Evolutionary conservation across 2,113 vertebrate species (phyloP).

Genomic region (Peromyscus maniculatus): DNA sequence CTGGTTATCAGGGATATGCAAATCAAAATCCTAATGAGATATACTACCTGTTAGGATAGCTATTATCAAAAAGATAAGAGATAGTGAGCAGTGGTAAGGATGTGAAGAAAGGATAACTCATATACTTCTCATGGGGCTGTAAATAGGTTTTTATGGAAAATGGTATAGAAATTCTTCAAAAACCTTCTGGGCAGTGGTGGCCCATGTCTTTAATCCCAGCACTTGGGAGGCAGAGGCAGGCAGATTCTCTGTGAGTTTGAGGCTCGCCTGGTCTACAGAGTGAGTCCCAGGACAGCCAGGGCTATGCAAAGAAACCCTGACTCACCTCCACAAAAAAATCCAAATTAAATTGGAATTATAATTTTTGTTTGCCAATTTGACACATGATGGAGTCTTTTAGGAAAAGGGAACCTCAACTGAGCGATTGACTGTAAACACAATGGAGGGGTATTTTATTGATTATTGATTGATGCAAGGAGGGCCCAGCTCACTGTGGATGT

Average conservation of each 20-base stretch:
- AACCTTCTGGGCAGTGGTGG: background rate
- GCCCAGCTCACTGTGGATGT: background rate
- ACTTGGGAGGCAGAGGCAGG: background rate
- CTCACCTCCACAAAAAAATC: too few relatives aligned
- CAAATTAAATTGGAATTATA: background rate
- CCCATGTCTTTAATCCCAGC: background rate
- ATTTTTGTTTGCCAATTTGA: background rate
- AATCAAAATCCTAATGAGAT: background rate
- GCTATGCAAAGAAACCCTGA: background rate
- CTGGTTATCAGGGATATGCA: background rate
- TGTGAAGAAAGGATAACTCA: background rate
- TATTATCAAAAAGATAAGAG: background rate
- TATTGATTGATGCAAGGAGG: background rate
- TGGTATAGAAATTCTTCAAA: background rate
- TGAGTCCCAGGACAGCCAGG: background rate
- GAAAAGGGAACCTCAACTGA: background rate
- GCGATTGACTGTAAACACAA: background rate
- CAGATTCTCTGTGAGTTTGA: background rate
- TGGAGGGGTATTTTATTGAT: background rate
- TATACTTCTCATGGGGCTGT: background rate
- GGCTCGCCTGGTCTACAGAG: background rate
- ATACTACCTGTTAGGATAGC: background rate
- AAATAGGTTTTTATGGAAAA: background rate
- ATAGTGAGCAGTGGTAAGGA: background rate
- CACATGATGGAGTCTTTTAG: background rate